phyloP scores from a whole-genome alignment of 53 echinoderm and acorn worm species.

The Antedon mediterranea region DNA sequence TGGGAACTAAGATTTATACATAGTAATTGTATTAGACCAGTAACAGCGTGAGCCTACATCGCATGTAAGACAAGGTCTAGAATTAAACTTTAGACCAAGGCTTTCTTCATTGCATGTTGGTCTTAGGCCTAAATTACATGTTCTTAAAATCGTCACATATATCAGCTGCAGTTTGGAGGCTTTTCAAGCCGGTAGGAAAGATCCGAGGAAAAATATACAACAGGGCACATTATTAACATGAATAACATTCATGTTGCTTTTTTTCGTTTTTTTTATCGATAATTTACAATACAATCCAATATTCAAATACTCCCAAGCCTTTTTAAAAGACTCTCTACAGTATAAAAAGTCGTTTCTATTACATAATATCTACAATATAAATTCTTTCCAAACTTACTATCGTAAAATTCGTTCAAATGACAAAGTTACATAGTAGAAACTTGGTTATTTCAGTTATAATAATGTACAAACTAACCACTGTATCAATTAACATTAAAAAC shows the following conservation, averaged over 20 bases:
- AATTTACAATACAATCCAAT: not conserved
- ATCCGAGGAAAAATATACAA: not conserved
- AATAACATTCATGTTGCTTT: not conserved
- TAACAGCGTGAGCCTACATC: too few species aligned
- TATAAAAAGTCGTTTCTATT: not conserved
- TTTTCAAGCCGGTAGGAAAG: not conserved
- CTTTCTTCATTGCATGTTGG: too few species aligned
- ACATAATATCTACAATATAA: not conserved
- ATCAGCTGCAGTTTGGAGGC: not conserved
- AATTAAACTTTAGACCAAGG: too few species aligned
- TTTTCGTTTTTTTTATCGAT: not conserved
- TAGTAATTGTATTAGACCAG: too few species aligned
- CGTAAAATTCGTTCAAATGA: not conserved
- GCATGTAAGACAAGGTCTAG: too few species aligned
- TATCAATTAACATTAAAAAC: too few species aligned
- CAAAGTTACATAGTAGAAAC: not conserved
- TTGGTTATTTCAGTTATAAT: not conserved
- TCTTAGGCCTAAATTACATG: not conserved
- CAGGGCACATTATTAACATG: not conserved
- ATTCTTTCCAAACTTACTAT: not conserved
- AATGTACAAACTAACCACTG: too few species aligned
- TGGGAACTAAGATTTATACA: too few species aligned
- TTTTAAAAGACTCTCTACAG: not conserved
- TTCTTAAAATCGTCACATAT: not conserved
- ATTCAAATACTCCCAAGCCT: not conserved